Evolutionary conservation across 2,113 vertebrate species (phyloP).

Genomic region (Zapus hudsonius): DNA sequence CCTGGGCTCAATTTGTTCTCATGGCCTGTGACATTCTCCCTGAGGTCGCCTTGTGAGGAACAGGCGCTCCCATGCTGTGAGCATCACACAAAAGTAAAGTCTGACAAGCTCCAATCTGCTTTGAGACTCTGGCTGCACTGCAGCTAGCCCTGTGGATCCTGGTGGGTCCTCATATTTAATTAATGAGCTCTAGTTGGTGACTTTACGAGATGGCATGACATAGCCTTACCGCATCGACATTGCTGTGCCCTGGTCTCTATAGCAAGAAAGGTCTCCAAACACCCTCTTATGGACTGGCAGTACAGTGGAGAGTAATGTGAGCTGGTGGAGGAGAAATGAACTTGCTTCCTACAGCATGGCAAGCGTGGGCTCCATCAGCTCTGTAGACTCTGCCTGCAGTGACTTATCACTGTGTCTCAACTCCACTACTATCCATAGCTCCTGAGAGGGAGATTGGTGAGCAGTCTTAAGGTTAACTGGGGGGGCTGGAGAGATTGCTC

Average conservation of each 20-base stretch:
- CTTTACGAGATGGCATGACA: not conserved
- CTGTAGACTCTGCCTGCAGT: not conserved
- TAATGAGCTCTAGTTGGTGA: not conserved
- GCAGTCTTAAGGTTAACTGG: not conserved
- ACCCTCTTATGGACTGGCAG: accelerated
- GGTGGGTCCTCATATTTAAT: not conserved
- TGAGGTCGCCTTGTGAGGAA: not conserved
- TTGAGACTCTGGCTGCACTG: not conserved
- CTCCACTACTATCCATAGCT: not conserved
- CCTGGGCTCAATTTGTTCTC: not conserved
- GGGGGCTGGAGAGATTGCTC: no score
- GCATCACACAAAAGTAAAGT: not conserved
- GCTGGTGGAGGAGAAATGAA: not conserved
- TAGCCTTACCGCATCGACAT: not conserved
- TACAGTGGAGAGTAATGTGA: not conserved
- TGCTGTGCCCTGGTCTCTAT: not conserved
- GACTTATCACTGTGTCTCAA: not conserved
- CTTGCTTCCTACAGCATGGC: not conserved
- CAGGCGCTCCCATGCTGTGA: not conserved
- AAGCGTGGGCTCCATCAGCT: not conserved
- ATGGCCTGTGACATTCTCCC: not conserved
- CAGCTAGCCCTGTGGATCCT: not conserved
- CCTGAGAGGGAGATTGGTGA: not conserved
- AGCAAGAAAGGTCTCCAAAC: not conserved
- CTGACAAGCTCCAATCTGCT: not conserved